Conservation (phyloP, 2,113 vertebrate genomes). For the Myiopsitta monachus region DNA sequence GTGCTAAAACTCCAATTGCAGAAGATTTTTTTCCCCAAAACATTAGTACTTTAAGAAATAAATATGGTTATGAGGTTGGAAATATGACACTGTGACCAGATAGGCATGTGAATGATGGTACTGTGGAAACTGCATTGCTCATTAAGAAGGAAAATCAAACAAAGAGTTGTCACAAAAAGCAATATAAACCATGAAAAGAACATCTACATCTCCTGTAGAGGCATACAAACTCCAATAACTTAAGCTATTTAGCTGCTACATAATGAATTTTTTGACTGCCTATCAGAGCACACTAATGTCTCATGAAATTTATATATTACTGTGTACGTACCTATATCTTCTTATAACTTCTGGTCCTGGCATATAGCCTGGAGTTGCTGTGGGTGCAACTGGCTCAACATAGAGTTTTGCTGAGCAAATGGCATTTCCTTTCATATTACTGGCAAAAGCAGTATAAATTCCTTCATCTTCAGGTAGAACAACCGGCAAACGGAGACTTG, state of each 20-base stretch:
- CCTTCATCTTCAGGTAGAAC: constrained; percentile 95
- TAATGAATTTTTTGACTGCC: background rate
- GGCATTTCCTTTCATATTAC: constrained; percentile 91
- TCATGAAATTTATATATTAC: background rate
- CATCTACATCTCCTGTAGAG: background rate
- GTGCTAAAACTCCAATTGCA: background rate
- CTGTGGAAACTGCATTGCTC: background rate
- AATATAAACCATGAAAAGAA: background rate
- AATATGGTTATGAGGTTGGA: background rate
- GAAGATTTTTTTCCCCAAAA: background rate
- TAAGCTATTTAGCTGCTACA: background rate
- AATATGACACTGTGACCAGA: background rate
- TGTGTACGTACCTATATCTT: constrained; percentile 84
- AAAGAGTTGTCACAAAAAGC: background rate
- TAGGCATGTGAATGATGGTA: background rate
- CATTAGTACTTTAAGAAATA: background rate
- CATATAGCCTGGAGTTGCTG: constrained; percentile 82
- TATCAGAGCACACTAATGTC: background rate
- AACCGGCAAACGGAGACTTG: constrained; percentile 87
- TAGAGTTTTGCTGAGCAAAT: constrained; percentile 97
- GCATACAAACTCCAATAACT: background rate
- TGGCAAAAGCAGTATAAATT: constrained; percentile 91
- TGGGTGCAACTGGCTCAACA: constrained; percentile 85
- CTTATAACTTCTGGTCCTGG: constrained; percentile 88
- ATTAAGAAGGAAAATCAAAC: background rate